These are phyloP conservation scores for Denticeps clupeoides DNA, from an alignment of 2,797 vertebrate species.

Conservation along the genomic window DNA sequence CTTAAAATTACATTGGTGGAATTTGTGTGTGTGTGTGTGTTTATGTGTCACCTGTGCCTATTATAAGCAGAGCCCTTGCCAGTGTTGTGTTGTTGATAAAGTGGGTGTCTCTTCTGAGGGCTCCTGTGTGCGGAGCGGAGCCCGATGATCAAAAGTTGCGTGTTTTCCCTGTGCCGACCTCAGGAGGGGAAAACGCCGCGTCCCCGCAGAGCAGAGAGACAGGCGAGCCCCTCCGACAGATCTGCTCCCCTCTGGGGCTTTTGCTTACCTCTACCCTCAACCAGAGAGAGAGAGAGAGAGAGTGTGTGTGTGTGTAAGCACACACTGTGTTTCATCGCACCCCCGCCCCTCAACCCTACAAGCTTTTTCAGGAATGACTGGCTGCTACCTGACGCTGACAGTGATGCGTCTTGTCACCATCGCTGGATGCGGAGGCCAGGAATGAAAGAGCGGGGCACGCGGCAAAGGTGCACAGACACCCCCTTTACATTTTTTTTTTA, in stretches of 20 bases:
- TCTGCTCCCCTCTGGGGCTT: conserved; percentile 62
- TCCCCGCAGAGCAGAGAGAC: conserved; percentile 38
- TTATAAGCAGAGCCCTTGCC: conserved; percentile 38
- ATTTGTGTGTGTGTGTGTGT: conserved; percentile 23
- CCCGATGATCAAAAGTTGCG: conserved; percentile 72
- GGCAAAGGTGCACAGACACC: conserved; percentile 49
- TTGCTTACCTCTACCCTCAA: neutral
- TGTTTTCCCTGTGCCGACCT: conserved; percentile 58
- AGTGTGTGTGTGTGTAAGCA: conserved; percentile 34
- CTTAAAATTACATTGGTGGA: conserved; percentile 42
- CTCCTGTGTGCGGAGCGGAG: conserved; percentile 45
- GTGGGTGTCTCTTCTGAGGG: conserved; percentile 53
- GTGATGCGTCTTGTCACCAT: conserved; percentile 78
- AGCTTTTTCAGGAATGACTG: conserved; percentile 65
- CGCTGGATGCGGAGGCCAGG: conserved; percentile 61
- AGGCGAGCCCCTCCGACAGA: conserved; percentile 70
- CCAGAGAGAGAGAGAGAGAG: conserved; percentile 16
- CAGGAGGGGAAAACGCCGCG: conserved; percentile 42
- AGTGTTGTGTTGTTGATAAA: conserved; percentile 39
- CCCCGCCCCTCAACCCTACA: conserved; percentile 21
- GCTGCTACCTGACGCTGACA: conserved; percentile 67
- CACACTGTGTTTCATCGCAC: conserved; percentile 30
- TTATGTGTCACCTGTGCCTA: conserved; percentile 32
- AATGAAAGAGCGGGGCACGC: conserved; percentile 47
- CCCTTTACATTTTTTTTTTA: conserved; percentile 42